A percentile compares a stretch with the other conserved stretches of the same genome.
These are phyloP conservation scores for Tamandua tetradactyla DNA, from an alignment of 2,797 vertebrate species.

Conservation along the genomic window DNA sequence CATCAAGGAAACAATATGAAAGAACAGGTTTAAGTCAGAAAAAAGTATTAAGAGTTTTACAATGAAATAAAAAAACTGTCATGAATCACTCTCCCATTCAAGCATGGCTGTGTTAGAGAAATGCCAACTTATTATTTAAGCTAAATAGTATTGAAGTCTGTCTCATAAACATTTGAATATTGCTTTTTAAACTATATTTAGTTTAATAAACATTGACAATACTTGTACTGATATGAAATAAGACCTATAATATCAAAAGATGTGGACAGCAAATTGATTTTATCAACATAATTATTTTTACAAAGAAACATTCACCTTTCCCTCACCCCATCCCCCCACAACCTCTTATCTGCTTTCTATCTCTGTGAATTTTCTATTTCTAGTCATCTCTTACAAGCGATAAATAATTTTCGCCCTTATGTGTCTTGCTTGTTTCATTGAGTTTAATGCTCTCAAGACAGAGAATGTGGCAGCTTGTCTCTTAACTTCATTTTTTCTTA, in stretches of 20 bases:
- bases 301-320: no score
- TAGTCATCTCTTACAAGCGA: no score
- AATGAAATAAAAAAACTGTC: neutral
- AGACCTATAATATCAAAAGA: neutral
- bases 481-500: no score
- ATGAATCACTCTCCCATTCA: neutral
- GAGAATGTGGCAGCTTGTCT: no score
- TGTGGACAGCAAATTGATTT: neutral
- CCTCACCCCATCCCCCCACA: no score
- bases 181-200: slow-evolving; percentile 20
- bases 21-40: neutral
- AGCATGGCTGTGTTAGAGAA: neutral
- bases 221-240: neutral
- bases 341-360: no score
- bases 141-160: neutral
- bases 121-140: neutral
- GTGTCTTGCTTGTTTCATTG: no score
- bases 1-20: neutral
- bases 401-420: no score
- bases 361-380: no score
- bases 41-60: neutral
- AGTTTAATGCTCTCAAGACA: no score
- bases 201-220: neutral
- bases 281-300: neutral
- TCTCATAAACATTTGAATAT: neutral